These are phyloP conservation scores for Drosophila nigrodunni DNA, from an alignment of 1,140 invertebrate genomes.

Conservation along the genomic window DNA sequence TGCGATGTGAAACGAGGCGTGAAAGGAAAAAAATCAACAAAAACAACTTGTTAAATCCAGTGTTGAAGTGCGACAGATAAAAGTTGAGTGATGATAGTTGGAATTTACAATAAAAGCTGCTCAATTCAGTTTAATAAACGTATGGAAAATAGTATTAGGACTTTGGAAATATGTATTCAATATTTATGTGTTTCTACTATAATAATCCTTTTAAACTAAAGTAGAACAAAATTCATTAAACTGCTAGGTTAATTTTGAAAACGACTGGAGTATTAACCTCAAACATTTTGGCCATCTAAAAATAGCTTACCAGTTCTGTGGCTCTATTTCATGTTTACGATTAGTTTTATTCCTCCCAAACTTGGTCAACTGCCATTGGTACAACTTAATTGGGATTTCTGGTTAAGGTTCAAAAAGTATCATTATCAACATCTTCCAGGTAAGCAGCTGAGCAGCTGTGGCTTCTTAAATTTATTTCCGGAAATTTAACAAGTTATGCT, in stretches of 20 bases:
- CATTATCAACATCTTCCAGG: constrained; percentile 32
- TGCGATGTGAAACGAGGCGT: constrained; percentile 35
- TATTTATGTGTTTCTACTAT: too few relatives aligned
- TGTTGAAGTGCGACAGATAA: constrained; percentile 25
- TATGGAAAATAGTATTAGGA: too few relatives aligned
- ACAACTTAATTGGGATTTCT: constrained; percentile 57
- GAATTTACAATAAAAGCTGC: neutral
- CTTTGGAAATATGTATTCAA: too few relatives aligned
- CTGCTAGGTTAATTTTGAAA: too few relatives aligned
- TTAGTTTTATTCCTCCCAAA: neutral
- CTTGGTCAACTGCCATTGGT: constrained; percentile 1
- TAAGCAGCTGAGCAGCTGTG: neutral
- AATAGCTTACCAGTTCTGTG: too few relatives aligned
- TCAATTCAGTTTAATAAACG: too few relatives aligned
- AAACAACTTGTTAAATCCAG: constrained; percentile 28
- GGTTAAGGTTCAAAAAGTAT: constrained; percentile 50
- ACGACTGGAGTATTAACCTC: too few relatives aligned
- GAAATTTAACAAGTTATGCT: constrained; percentile 1
- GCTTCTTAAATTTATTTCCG: too few relatives aligned
- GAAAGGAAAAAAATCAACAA: constrained; percentile 12
- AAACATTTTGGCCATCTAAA: too few relatives aligned
- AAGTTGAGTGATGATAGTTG: constrained; percentile 3
- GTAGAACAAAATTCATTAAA: too few relatives aligned
- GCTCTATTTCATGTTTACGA: neutral
- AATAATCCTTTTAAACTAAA: too few relatives aligned